Conservation (phyloP, 1,140 invertebrate genomes). For the Ctenoplectra terminalis region DNA sequence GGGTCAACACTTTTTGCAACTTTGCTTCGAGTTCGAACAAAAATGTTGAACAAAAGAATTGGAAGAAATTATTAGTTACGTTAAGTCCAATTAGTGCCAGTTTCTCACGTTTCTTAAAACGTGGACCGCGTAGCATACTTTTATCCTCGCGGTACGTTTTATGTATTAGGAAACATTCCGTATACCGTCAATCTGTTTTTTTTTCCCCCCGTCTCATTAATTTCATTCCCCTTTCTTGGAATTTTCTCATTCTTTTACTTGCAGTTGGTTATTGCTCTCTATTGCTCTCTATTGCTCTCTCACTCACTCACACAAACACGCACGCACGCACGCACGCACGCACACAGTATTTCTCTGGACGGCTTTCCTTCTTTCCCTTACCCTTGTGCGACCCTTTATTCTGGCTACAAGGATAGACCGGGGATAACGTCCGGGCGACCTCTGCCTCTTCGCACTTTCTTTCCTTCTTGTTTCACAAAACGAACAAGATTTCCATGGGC, state of each 20-base stretch:
- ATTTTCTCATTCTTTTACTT: background rate
- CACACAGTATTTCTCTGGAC: constrained; percentile 1
- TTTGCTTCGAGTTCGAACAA: background rate
- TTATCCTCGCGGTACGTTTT: background rate
- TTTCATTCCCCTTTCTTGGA: constrained; percentile 5
- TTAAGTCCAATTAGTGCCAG: no score
- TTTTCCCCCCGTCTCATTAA: background rate
- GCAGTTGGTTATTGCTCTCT: constrained; percentile 16
- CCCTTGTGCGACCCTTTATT: constrained; percentile 17
- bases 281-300: no score
- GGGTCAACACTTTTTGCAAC: constrained; percentile 14
- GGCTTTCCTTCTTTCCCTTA: background rate
- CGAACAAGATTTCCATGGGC: constrained; percentile 48
- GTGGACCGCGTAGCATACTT: background rate
- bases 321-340: no score
- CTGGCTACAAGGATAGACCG: constrained; percentile 44
- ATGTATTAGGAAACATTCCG: background rate
- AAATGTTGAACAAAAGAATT: background rate
- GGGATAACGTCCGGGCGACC: constrained; percentile 67
- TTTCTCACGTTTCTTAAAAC: no score
- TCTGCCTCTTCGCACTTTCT: constrained; percentile 43
- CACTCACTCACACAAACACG: no score
- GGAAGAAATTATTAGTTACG: background rate
- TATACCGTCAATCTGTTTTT: background rate
- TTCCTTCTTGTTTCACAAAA: constrained; percentile 46